Evolutionary conservation across 1,140 invertebrate genomes (phyloP).

Genomic region (Aethina tumida): DNA sequence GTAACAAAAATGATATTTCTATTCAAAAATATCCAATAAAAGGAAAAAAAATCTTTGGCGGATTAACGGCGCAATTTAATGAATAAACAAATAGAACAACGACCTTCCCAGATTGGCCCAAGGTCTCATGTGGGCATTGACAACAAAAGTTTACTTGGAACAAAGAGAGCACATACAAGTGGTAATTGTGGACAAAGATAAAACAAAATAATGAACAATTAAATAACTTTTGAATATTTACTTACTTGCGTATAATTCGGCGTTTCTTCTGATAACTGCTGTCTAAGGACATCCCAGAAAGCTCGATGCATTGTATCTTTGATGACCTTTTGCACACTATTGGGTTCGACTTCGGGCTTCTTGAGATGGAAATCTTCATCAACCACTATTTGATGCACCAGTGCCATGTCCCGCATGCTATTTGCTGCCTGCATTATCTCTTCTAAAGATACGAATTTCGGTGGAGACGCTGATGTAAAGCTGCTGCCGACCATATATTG

Average conservation of each 20-base stretch:
- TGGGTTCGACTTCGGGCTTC: conserved; percentile 64
- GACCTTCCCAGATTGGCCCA: too few relatives aligned
- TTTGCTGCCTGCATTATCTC: conserved; percentile 84
- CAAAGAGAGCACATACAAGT: too few relatives aligned
- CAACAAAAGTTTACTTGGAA: too few relatives aligned
- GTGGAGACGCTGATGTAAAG: conserved; percentile 62
- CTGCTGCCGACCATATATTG: conserved; percentile 38
- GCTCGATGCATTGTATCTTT: conserved; percentile 84
- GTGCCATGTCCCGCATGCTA: conserved; percentile 83
- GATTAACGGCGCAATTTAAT: too few relatives aligned
- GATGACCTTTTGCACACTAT: conserved; percentile 69
- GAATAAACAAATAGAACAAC: too few relatives aligned
- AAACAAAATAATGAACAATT: too few relatives aligned
- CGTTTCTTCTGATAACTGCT: conserved; percentile 69
- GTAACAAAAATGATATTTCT: too few relatives aligned
- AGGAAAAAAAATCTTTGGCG: conserved; percentile 7
- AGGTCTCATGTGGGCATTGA: conserved; percentile 6
- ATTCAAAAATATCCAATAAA: too few relatives aligned
- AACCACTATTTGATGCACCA: conserved; percentile 93
- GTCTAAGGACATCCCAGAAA: conserved; percentile 82
- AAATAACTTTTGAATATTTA: not conserved
- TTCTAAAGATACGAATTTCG: conserved; percentile 80
- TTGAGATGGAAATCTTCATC: conserved; percentile 85
- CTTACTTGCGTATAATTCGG: conserved; percentile 65
- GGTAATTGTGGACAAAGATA: too few relatives aligned